Base-by-base conservation (phyloP, 2,113 vertebrate genomes). In the Climacteris rufus region DNA sequence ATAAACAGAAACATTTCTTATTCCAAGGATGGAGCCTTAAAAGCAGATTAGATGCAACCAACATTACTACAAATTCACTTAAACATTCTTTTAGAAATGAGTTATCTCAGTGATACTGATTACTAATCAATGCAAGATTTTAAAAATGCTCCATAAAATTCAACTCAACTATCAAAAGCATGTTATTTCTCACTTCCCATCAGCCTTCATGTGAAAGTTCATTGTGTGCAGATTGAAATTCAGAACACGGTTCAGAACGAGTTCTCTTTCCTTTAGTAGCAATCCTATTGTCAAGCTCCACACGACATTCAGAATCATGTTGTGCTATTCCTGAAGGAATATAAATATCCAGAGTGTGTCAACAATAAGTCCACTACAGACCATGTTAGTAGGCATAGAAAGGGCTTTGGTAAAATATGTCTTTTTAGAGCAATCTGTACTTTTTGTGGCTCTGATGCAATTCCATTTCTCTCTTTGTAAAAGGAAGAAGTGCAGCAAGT, bases 341-440 rank as follows among this genome's bases (percentile, higher is more conserved):
- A 90, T 90, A 94, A 95, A 95, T 96, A 96, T 80, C 94, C 82
- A 89, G 83, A 89, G 39, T 84, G 28, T 89, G 54, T 93, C 91
- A 95, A 96, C 91, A 96, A 23, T 69, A 91, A 87, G 84, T 85
- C 82, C 84, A 90, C 78, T 91, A 85, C 59, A 79, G 50, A 83
- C 80, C 88, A 83, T 23, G 37, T 49, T 63, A 65, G 45, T 44
- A 89, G 64, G 56, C 74, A 85, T 40, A 93, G 89, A 61, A 89
- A 93, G 45, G 39, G 72, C 89, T 89, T 88, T 75, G 54, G 78
- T 89, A 91, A 93, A 96, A 82, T 47, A 78, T 2, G 8, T 25
- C 57, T 85, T 91, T 96, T 91, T 82, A 72, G 81, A 92, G 23
- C 54, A 91, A 66, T 85, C 35, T 66, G 39, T 66, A 69, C 57